These are phyloP conservation scores for Orthonyx spaldingii DNA, from an alignment of 2,113 vertebrate genomes.

Conservation along the genomic window DNA sequence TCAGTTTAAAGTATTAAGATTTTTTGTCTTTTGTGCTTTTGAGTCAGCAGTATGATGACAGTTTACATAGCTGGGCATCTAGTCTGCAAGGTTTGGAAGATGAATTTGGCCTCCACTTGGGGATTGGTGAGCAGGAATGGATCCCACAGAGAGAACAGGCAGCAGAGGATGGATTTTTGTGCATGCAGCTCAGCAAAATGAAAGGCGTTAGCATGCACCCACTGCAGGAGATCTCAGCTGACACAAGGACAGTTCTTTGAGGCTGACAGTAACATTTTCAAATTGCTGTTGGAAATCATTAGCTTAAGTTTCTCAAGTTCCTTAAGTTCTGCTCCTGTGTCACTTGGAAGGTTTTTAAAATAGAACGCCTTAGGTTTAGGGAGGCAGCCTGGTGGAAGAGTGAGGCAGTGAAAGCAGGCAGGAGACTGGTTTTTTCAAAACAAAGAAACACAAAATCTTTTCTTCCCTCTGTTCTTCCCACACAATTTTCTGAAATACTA, in stretches of 20 bases:
- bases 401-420: neutral
- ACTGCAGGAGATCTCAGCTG: neutral
- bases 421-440: neutral
- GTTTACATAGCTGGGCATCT: neutral
- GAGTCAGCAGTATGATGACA: neutral
- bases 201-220: neutral
- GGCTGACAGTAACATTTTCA: neutral
- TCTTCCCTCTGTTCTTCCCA: neutral
- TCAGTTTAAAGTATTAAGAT: neutral
- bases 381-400: neutral
- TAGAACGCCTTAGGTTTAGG: fast-evolving
- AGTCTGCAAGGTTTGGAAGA: neutral
- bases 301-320: neutral
- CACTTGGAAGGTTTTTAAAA: neutral
- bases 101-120: neutral
- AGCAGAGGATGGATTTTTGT: neutral
- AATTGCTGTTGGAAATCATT: neutral
- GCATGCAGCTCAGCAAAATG: neutral
- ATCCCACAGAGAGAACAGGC: neutral
- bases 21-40: neutral
- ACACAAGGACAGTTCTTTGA: neutral
- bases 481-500: conserved; percentile 12
- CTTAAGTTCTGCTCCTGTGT: neutral
- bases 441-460: neutral
- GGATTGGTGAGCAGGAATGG: neutral